Conservation (phyloP, 2,888 invertebrate species). For the Acleris cristana region DNA sequence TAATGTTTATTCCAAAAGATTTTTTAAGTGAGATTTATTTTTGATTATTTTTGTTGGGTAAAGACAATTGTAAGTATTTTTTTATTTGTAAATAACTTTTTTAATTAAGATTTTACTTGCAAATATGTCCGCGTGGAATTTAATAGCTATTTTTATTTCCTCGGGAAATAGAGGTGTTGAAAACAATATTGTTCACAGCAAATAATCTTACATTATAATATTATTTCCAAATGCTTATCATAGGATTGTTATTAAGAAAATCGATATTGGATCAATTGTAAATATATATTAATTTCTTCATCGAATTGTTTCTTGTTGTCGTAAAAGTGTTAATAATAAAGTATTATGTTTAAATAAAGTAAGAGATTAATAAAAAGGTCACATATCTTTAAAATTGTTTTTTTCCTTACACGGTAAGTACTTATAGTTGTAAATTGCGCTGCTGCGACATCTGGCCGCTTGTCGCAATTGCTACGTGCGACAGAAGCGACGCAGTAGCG, state of each 20-base stretch:
- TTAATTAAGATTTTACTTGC: neutral
- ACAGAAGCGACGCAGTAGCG: too few relatives aligned
- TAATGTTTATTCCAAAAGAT: slow-evolving; percentile 13
- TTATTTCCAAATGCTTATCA: neutral
- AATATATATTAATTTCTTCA: slow-evolving; percentile 9
- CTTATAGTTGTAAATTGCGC: too few relatives aligned
- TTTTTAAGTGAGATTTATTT: slow-evolving; percentile 12
- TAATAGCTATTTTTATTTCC: too few relatives aligned
- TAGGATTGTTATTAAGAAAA: neutral
- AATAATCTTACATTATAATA: neutral
- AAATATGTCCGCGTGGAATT: too few relatives aligned
- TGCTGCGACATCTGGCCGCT: too few relatives aligned
- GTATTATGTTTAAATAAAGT: slow-evolving; percentile 2
- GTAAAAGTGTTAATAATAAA: slow-evolving; percentile 24
- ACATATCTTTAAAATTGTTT: slow-evolving; percentile 22
- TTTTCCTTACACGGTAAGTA: too few relatives aligned
- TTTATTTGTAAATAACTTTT: neutral
- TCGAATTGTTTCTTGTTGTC: slow-evolving; percentile 23
- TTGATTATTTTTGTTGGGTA: slow-evolving; percentile 6
- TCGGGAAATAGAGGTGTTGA: too few relatives aligned
- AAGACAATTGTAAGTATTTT: neutral
- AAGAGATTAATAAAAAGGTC: slow-evolving; percentile 30
- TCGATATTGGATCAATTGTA: slow-evolving; percentile 3
- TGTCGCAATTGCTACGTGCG: too few relatives aligned
- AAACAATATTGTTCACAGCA: too few relatives aligned